phyloP scores from a whole-genome alignment of 2,797 vertebrate species.

The Syngnathus rostellatus region DNA sequence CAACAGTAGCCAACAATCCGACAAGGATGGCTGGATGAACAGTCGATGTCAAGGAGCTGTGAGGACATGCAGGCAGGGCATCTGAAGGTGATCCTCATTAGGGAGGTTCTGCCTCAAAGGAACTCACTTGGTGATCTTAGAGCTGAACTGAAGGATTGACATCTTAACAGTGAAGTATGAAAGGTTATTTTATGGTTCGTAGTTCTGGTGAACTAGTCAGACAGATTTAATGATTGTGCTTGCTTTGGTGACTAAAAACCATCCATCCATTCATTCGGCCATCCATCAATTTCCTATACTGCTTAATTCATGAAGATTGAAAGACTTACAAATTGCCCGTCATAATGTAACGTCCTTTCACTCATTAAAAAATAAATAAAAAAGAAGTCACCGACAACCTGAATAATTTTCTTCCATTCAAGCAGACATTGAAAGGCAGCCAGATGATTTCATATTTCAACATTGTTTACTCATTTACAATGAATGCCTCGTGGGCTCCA shows the following conservation, averaged over 20 bases:
- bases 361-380: neutral
- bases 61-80: neutral
- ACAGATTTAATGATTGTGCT: neutral
- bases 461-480: slow-evolving; percentile 5
- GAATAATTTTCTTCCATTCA: neutral
- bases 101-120: slow-evolving; percentile 1
- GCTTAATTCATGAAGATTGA: neutral
- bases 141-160: neutral
- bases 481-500: slow-evolving; percentile 20
- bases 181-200: slow-evolving; percentile 1
- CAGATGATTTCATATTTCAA: neutral
- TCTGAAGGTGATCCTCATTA: neutral
- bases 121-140: neutral
- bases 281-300: neutral
- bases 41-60: neutral
- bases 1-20: too few relatives aligned
- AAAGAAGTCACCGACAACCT: neutral
- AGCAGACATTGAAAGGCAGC: neutral
- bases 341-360: neutral
- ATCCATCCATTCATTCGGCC: neutral
- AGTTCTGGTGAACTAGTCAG: neutral
- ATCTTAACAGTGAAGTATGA: neutral
- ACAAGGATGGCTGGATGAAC: neutral
- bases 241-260: neutral
- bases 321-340: too few relatives aligned